Evolutionary conservation across 1,140 invertebrate genomes (phyloP), one percentile per base, ranked within the genome.

Genomic region (Panonychus citri): DNA sequence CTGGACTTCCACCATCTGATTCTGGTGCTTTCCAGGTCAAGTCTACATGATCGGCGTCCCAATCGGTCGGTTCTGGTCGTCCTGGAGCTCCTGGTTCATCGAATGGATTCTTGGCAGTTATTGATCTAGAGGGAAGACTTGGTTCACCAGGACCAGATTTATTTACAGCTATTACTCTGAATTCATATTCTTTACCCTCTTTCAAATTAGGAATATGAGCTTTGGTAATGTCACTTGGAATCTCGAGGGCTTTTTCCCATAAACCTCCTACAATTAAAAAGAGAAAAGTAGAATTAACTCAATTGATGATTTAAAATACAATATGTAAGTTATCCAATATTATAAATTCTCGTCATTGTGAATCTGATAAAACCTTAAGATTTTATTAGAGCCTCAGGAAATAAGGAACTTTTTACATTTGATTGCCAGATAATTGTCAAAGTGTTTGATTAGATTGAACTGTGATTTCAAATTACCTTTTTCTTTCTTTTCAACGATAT

Each of bases 41-140:
- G n/a, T 53, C 52, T n/a, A 53, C 52, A 37, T 39, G 28, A 39
- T 34, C 34, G 5, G 7, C 25, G 19, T 53, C 52, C 49, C 49
- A 51, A 51, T 51, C 43, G 10, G 43, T 46, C 2, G 43, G 43
- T 19, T 46, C 43, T 1, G 43, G 43, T 65, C 98, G 98, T 49
- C 86, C 83, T 28, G 25, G 43, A 46, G 43, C 43, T 13, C 43
- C 43, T 30, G 87, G 87, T 56, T 76, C 66, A 62, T 74, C 74
- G 17, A 79, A 78, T 98, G 1, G 96, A 82, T 21, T 93, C 91
- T 68, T 86, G 61, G 94, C 77, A 72, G 96, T 97, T 73, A 96
- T 88, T 68, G 97, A 96, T 57, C 87, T 86, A 65, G 89, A 43
- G 39, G 83, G 78, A 59, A 85, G 81, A 63, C 89, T 94, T 0